Base-by-base conservation (phyloP, 2,888 invertebrate species). In the Leucozona laternaria region DNA sequence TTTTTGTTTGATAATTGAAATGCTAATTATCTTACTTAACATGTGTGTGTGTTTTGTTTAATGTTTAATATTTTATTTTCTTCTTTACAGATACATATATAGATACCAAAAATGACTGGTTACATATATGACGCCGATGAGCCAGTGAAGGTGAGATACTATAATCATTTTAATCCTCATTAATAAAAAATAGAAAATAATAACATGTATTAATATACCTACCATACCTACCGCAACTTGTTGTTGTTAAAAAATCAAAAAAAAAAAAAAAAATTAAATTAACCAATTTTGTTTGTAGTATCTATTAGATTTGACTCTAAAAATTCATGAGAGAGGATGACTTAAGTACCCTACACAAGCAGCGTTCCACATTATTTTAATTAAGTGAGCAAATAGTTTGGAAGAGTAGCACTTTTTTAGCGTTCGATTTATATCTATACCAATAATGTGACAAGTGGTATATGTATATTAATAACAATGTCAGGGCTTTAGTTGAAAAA, bases 51-150 rank as follows among this genome's bases (percentile, higher is more conserved):
- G 17, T 1, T 66, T 66, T 66, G 48, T 34, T 66, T 34, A 17
- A 48, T 48, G n/a, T 31, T 48, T 66, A 40, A 15, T 66, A 2
- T 8, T 40, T 15, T 60, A 15, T 78, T 75, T 68, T 53, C 53
- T 62, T 62, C 34, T 45, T 78, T 86, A 43, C 75, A 82, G 78
- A 86, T 72, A 79, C 62, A 76, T 68, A 81, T 68, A 62, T 78
- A 86, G 37, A 78, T 78, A 82, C 82, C 73, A 82, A 86, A 86
- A 86, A 86, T 86, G 86, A 86, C 86, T 70, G 86, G 86, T 75
- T 86, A 86, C 86, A 78, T 73, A 58, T 86, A 86, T 70, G 86
- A 86, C 45, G 86, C 86, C 75, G 86, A 86, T 82, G 86, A 86
- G 86, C 86, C 86, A 82, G 86, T 86, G 86, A 86, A 86, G 86